Percentiles rank a stretch among this genome's conserved stretches.
Evolutionary conservation across 2,113 vertebrate species (phyloP).

Genomic region (Lonchura striata): DNA sequence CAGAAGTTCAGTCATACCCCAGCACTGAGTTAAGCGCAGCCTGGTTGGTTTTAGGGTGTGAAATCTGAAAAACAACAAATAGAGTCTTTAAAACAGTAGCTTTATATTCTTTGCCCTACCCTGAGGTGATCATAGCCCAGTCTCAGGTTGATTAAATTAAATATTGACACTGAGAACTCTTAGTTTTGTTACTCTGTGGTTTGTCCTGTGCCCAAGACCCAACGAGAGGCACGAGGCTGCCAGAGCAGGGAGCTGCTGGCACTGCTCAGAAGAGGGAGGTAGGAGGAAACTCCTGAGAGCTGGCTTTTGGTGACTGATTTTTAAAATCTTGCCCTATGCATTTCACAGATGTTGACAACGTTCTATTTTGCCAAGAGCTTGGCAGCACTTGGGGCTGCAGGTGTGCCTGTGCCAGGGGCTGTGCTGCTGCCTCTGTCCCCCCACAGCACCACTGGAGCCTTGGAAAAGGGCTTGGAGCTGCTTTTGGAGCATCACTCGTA

Average conservation of each 20-base stretch:
- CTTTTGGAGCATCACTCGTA: neutral
- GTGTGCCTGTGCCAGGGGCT: fast-evolving
- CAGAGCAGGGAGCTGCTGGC: neutral
- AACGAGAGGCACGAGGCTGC: fast-evolving
- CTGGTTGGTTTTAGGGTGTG: neutral
- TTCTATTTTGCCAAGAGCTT: neutral
- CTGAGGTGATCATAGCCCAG: neutral
- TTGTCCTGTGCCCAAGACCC: neutral
- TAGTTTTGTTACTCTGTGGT: neutral
- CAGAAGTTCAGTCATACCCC: neutral
- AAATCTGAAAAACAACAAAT: neutral
- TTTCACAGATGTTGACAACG: neutral
- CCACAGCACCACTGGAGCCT: fast-evolving
- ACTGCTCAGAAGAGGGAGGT: neutral
- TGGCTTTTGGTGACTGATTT: neutral
- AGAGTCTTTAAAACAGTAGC: neutral
- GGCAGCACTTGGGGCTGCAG: neutral
- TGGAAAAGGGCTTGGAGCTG: neutral
- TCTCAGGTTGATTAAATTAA: neutral
- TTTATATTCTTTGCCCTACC: neutral
- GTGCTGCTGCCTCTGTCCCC: neutral
- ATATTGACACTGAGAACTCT: neutral
- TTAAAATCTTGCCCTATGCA: neutral
- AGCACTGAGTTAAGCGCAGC: neutral
- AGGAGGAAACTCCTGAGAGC: neutral